Evolutionary conservation across 2,888 invertebrate genomes (phyloP).

Genomic region (Caenorhabditis sp.): DNA sequence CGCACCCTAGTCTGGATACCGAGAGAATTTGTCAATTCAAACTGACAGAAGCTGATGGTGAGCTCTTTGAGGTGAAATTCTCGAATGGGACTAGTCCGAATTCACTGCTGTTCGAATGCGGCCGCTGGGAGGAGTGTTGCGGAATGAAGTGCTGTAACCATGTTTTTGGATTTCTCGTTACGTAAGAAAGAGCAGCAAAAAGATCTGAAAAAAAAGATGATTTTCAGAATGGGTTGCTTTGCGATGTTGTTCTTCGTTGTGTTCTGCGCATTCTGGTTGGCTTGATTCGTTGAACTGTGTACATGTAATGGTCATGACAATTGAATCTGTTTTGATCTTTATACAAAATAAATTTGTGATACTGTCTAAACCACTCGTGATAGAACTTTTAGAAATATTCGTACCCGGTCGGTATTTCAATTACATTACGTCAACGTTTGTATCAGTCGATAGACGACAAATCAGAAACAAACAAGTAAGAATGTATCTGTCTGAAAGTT

Average conservation of each 20-base stretch:
- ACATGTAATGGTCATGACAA: neutral
- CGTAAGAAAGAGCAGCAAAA: neutral
- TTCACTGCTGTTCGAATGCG: neutral
- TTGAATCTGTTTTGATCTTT: neutral
- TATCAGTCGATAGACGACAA: conserved; percentile 12
- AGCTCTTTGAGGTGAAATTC: neutral
- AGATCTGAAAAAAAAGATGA: neutral
- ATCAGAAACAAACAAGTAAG: conserved; percentile 27
- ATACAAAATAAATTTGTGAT: too few relatives aligned
- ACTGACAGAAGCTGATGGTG: neutral
- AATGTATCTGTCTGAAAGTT: conserved; percentile 16
- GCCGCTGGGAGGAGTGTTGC: conserved; percentile 14
- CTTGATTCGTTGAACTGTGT: neutral
- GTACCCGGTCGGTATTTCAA: too few relatives aligned
- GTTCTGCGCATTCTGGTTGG: neutral
- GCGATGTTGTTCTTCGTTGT: neutral
- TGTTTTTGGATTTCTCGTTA: neutral
- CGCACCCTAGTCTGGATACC: too few relatives aligned
- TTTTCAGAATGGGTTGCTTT: conserved; percentile 18
- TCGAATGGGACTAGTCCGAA: conserved; percentile 1
- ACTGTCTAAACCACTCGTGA: too few relatives aligned
- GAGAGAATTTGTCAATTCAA: neutral
- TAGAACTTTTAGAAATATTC: too few relatives aligned
- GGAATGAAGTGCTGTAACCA: conserved; percentile 19
- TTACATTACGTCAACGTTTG: too few relatives aligned